Evolutionary conservation across 2,797 vertebrate genomes (phyloP), one percentile per base, ranked within the genome.

Genomic region (Tragopan temminckii): DNA sequence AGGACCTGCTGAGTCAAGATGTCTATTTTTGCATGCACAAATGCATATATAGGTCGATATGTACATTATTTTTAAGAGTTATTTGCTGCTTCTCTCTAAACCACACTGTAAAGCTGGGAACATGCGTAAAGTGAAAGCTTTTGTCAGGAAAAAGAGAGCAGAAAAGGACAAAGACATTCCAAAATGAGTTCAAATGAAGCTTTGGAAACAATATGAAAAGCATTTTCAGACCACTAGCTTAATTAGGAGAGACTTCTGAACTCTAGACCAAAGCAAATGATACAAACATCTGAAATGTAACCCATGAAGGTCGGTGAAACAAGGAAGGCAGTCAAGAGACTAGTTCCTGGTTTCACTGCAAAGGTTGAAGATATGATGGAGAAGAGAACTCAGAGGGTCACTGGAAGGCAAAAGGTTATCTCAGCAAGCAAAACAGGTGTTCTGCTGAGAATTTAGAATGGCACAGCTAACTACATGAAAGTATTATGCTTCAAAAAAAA

Each of bases 41-140:
- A 27, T 45, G 5, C 20, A n/a, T 0, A 0, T 18, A 2, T 4
- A 1, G 9, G 74, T 13, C 61, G 1, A 48, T 5, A 42, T 9
- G 23, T 13, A n/a, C 1, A 1, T 25, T 18, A 13, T 36, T 74
- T 74, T 42, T 40, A 3, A 13, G 45, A 35, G 7, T 36, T 23
- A 31, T 8, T 71, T 85, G 21, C 12, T 52, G 5, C 63, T 76
- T 72, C 13, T 46, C 35, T 45, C 27, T 31, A 80, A 88, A 55
- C 1, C 5, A 45, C 31, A 16, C 2, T 9, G 9, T 53, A 19
- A 59, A 75, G 31, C 11, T 64, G 4, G 11, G 31, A 0, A 23
- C 27, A 72, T 70, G 43, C 0, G 0, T 18, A 12, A 69, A 88
- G n/a, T 5, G 3, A 84, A 83, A 80, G 3, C 5, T 38, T 63